Percentiles rank a stretch among this genome's conserved stretches.
Evolutionary conservation across 2,113 vertebrate species (phyloP).

Genomic region (Arizona elegans): DNA sequence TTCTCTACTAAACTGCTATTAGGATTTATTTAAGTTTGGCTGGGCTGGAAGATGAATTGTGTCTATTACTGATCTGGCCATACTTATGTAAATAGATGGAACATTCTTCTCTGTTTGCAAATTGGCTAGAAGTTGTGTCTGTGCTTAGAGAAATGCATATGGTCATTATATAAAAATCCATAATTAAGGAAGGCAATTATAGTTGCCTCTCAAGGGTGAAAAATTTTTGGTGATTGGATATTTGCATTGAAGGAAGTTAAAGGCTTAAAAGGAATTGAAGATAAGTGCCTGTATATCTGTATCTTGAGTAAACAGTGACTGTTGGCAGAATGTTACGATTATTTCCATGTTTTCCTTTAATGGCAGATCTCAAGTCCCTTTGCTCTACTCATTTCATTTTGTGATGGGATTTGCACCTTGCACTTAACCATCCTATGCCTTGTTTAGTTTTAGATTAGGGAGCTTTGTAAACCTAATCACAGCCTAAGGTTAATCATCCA

Average conservation of each 20-base stretch:
- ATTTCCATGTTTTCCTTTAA: background rate
- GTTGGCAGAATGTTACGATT: background rate
- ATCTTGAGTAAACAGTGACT: conserved; percentile 27
- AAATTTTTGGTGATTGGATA: conserved; percentile 28
- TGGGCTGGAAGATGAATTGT: conserved; percentile 32
- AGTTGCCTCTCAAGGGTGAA: conserved; percentile 36
- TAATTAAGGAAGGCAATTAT: conserved; percentile 16
- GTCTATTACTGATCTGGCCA: conserved; percentile 30
- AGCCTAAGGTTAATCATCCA: background rate
- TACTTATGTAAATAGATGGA: conserved; percentile 42
- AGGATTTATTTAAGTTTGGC: conserved; percentile 34
- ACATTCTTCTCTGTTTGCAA: conserved; percentile 17
- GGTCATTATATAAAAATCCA: conserved; percentile 29
- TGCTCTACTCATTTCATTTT: conserved; percentile 2
- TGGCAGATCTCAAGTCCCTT: background rate
- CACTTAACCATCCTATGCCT: background rate
- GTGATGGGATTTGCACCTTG: background rate
- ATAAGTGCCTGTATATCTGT: background rate
- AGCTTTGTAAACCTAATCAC: background rate
- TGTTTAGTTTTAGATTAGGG: background rate
- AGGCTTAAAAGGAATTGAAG: conserved; percentile 15
- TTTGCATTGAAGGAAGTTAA: conserved; percentile 41
- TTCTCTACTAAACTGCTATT: conserved; percentile 30
- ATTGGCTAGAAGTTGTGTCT: background rate
- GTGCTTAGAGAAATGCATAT: conserved; percentile 17